Evolutionary conservation across 2,888 invertebrate species (phyloP), one percentile per base, ranked within the genome.

Genomic region (Eupithecia tripunctaria): DNA sequence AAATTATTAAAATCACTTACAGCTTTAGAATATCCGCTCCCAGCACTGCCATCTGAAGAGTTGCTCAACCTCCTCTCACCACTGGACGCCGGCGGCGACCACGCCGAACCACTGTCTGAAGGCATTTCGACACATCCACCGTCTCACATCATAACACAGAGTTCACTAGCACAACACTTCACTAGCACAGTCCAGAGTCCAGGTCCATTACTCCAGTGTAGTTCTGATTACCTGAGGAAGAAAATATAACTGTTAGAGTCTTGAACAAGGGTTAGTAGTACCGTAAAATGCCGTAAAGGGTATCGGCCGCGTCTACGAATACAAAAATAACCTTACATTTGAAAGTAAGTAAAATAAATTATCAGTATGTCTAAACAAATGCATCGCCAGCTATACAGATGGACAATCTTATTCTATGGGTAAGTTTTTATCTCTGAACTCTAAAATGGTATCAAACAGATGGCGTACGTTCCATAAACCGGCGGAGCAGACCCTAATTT

Each of bases 21-120:
- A 84, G 94, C 88, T 88, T 94, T 94, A 79, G 94, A 94, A 80
- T 94, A 93, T 68, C 94, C 93, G 85, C 94, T 94, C 83, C 94
- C 90, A 74, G 92, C 93, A 85, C 93, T 93, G 82, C 94, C 94
- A 91, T 94, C 94, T 74, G 93, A 93, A 70, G 94, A 94, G 90
- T 94, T 94, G 87, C 94, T 94, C 82, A 94, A 87, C 78, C 94
- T 91, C 86, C 94, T 88, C 87, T 94, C 94, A 85, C 89, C 88
- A 84, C 88, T 91, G 83, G 94, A 93, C 85, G 94, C 92, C 79
- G 93, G 93, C 86, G 94, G 94, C 86, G 93, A 89, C 93, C 94
- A 93, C 85, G 92, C 89, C 83, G 92, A 88, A 76, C 93, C 93
- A 86, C 92, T 92, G 86, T 94, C 94, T 82, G 94, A 94, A 81